Evolutionary conservation across 2,888 invertebrate species (phyloP).

Genomic region (Sialis fuliginosa): DNA sequence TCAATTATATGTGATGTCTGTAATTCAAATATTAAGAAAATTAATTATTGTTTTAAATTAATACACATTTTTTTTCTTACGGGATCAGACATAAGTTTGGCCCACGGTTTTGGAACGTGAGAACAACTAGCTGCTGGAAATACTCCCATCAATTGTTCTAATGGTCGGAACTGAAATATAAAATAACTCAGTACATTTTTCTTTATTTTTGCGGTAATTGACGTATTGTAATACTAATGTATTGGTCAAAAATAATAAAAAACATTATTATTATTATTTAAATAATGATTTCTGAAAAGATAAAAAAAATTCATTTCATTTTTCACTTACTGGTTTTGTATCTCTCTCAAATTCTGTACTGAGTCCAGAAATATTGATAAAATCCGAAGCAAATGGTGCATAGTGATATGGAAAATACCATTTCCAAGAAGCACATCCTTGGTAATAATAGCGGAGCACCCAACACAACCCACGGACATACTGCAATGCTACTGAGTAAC

Average conservation of each 20-base stretch:
- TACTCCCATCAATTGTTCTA: slow-evolving; percentile 98
- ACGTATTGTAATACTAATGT: too few species aligned
- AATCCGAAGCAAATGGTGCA: slow-evolving; percentile 98
- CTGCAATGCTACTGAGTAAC: slow-evolving; percentile 80
- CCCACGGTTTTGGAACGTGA: slow-evolving; percentile 91
- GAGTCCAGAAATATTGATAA: slow-evolving; percentile 74
- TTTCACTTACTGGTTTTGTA: slow-evolving; percentile 62
- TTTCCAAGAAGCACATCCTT: slow-evolving; percentile 98
- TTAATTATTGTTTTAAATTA: too few species aligned
- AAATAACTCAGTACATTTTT: too few species aligned
- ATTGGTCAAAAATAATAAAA: too few species aligned
- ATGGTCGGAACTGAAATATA: slow-evolving; percentile 65
- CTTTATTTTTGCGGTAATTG: too few species aligned
- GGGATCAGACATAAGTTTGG: slow-evolving; percentile 77
- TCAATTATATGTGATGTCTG: slow-evolving; percentile 89
- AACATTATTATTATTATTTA: too few species aligned
- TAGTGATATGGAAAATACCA: slow-evolving; percentile 99
- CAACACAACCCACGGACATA: slow-evolving; percentile 95
- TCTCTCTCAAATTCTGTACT: slow-evolving; percentile 75
- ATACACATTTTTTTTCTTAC: slow-evolving; percentile 29
- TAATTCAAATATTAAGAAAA: slow-evolving; percentile 11
- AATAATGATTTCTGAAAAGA: background rate
- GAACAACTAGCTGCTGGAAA: slow-evolving; percentile 94
- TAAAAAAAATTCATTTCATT: slow-evolving; percentile 3
- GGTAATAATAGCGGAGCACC: slow-evolving; percentile 97